Percentiles rank a stretch among this genome's conserved stretches.
Conservation (phyloP, 2,113 vertebrate genomes). For the Phalacrocorax carbo region DNA sequence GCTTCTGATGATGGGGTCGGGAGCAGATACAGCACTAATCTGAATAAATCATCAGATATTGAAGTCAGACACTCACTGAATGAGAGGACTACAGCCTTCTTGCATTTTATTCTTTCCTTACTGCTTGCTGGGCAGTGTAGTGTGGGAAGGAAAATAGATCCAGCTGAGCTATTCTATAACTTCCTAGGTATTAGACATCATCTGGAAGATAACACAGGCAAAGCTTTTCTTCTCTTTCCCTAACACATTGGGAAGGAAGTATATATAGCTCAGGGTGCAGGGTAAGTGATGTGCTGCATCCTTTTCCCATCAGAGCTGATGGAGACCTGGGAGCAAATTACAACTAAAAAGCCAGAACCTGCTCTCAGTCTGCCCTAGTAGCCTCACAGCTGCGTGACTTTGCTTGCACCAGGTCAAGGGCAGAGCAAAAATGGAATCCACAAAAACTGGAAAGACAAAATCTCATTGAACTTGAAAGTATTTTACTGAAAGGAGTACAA, state of each 20-base stretch:
- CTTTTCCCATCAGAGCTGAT: background rate
- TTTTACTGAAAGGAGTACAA: background rate
- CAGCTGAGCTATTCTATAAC: background rate
- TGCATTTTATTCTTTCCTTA: background rate
- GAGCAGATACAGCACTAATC: background rate
- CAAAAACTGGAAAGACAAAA: background rate
- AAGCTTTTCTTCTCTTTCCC: background rate
- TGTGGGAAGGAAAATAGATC: background rate
- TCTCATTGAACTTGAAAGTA: background rate
- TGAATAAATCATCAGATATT: background rate
- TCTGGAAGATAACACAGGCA: background rate
- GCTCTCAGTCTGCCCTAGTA: background rate
- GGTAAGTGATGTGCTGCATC: background rate
- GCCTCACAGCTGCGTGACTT: background rate
- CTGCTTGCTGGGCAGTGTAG: background rate
- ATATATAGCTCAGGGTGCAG: background rate
- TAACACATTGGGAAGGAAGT: background rate
- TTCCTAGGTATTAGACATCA: background rate
- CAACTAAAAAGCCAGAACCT: background rate
- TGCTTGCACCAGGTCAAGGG: background rate
- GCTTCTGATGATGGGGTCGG: background rate
- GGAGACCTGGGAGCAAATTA: background rate
- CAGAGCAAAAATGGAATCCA: background rate
- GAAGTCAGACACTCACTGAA: background rate
- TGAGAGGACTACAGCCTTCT: too few species aligned